These are phyloP conservation scores for Parnassius smintheus DNA, from an alignment of 2,888 invertebrate genomes.

Conservation along the genomic window DNA sequence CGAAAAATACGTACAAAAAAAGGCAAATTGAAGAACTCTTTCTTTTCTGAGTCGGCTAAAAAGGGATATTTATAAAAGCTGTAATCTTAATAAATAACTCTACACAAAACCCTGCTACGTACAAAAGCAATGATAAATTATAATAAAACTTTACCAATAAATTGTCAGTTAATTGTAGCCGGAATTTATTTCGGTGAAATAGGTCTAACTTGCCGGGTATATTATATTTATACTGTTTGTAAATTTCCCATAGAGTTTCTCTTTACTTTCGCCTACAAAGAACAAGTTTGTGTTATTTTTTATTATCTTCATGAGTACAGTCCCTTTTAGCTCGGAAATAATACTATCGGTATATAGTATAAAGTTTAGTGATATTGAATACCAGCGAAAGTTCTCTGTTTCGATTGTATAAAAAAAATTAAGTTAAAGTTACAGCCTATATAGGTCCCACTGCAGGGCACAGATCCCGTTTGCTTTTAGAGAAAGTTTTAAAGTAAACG, in stretches of 20 bases:
- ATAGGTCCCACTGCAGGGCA: no score
- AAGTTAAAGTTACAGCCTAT: no score
- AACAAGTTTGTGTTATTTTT: not conserved
- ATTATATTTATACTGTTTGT: conserved; percentile 3
- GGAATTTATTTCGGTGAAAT: conserved; percentile 1
- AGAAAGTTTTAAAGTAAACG: no score
- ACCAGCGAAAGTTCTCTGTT: no score
- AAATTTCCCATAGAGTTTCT: not conserved
- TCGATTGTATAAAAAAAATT: no score
- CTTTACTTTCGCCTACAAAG: not conserved
- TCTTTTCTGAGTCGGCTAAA: not conserved
- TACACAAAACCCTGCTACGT: conserved; percentile 10
- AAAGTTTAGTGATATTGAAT: no score
- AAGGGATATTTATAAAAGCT: not conserved
- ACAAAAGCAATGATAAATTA: conserved; percentile 18
- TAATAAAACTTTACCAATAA: conserved; percentile 20
- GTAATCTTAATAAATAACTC: conserved; percentile 16
- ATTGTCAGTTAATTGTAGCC: conserved; percentile 15
- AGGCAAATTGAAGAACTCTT: no score
- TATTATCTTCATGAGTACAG: no score
- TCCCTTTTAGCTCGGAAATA: no score
- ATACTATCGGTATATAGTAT: no score
- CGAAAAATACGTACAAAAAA: no score
- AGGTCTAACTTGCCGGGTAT: conserved; percentile 1
- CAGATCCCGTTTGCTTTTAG: no score